Base-by-base conservation (phyloP, 2,113 vertebrate species). In the Mustela lutreola region DNA sequence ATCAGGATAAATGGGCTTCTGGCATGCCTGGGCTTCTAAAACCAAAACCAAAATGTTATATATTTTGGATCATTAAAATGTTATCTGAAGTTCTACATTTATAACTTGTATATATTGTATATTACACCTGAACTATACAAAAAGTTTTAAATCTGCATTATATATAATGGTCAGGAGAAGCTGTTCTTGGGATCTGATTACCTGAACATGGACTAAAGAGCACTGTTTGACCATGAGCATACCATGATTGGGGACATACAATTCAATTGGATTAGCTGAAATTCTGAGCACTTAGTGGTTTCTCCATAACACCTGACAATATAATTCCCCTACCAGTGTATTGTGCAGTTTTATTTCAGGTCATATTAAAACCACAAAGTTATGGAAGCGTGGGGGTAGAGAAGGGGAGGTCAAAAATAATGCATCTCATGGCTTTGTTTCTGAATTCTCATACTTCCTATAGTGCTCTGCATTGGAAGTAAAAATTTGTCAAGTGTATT, bases 401-500 rank as follows among this genome's bases (percentile, higher is more conserved):
- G 39, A 42, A 89, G 31, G 45, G 31, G 36, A 75, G 36, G 58
- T 63, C 62, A 71, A 97, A 84, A 84, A 89, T 28, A 73, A 62
- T 16, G 71, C 45, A 70, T 62, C 78, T 45, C 45, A 39, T 18
- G 24, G 42, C 33, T 75, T 91, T 73, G 56, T 84, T 92, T 92
- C 80, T 96, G 56, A 92, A 56, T 93, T 84, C 62, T 93, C 67
- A 28, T 78, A 79, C 63, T 81, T 80, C 50, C 78, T 92, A 45
- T 31, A 76, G 91, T 88, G 31, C 45, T 95, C 95, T 36, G 58
- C 95, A 65, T 22, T 93, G 71, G 26, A 86, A 97, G 36, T 80
- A 93, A 90, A 97, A 80, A 48, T 71, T 97, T 93, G 94, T 95
- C 58, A 48, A 78, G 76, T 94, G 78, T 62, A 91, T 62, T 26